Conservation (phyloP, 30 jellyfish, hydroid and myxozoan genomes). For the Chironex yamaguchii region DNA sequence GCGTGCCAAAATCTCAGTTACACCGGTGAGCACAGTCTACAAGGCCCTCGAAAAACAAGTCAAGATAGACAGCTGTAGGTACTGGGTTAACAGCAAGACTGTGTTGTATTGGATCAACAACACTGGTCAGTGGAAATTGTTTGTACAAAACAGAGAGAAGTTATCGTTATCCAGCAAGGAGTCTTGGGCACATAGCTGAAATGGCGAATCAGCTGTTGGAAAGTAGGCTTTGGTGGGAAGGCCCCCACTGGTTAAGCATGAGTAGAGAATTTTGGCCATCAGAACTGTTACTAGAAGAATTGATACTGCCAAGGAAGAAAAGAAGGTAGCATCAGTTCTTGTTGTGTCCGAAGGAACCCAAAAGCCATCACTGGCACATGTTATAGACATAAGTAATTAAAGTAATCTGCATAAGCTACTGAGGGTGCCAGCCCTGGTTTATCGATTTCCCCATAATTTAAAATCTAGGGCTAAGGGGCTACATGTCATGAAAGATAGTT, state of each 20-base stretch:
- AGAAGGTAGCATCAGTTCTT: neutral
- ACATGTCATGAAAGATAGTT: neutral
- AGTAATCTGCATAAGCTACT: neutral
- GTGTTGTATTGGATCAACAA: slow-evolving; percentile 16
- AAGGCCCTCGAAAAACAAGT: slow-evolving; percentile 2
- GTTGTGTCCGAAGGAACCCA: neutral
- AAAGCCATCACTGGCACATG: neutral
- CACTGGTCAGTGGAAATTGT: slow-evolving; percentile 1
- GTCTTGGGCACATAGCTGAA: slow-evolving; percentile 14
- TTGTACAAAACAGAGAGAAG: slow-evolving; percentile 21
- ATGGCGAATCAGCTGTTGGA: neutral
- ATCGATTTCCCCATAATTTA: neutral
- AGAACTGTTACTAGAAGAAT: neutral
- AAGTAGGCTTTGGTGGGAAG: slow-evolving; percentile 60
- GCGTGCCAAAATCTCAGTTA: neutral
- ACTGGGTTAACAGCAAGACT: slow-evolving; percentile 42
- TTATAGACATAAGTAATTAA: neutral
- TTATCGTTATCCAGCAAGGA: neutral
- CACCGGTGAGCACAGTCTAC: neutral
- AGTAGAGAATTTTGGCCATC: slow-evolving; percentile 36
- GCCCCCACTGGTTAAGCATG: slow-evolving; percentile 28
- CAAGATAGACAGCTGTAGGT: slow-evolving; percentile 21
- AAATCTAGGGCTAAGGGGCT: neutral
- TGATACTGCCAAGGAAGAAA: neutral
- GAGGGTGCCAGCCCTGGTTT: slow-evolving; percentile 16